phyloP scores from a whole-genome alignment of 2,888 invertebrate genomes.

The Graphium colonna region DNA sequence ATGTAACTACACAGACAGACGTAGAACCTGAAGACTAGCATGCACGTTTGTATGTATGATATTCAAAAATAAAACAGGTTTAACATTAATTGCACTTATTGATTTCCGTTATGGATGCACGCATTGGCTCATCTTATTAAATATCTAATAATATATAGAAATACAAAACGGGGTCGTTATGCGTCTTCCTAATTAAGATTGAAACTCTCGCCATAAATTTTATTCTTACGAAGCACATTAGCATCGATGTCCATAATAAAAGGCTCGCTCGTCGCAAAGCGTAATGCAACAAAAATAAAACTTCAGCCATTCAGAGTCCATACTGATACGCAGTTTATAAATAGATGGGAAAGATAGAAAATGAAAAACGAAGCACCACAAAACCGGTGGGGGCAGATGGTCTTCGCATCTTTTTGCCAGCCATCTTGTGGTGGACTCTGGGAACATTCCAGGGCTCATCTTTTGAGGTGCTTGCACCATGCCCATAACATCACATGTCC shows the following conservation, averaged over 20 bases:
- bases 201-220: not conserved
- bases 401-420: slow-evolving; percentile 54
- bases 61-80: no score
- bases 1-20: no score
- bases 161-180: no score
- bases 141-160: no score
- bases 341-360: slow-evolving; percentile 62
- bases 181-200: slow-evolving; percentile 35
- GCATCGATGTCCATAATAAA: not conserved
- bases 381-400: slow-evolving; percentile 70
- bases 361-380: slow-evolving; percentile 46
- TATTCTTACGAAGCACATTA: not conserved
- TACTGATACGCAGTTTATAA: slow-evolving; percentile 44
- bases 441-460: slow-evolving; percentile 59
- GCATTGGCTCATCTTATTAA: no score
- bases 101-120: no score
- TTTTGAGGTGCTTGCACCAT: slow-evolving; percentile 20
- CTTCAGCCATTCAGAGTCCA: slow-evolving; percentile 26
- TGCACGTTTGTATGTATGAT: no score
- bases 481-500: not conserved
- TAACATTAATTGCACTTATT: no score
- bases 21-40: no score
- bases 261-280: slow-evolving; percentile 20
- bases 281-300: slow-evolving; percentile 39
- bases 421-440: slow-evolving; percentile 37